phyloP scores from a whole-genome alignment of 2,797 vertebrate species.

The Schizopygopsis malacanthus region DNA sequence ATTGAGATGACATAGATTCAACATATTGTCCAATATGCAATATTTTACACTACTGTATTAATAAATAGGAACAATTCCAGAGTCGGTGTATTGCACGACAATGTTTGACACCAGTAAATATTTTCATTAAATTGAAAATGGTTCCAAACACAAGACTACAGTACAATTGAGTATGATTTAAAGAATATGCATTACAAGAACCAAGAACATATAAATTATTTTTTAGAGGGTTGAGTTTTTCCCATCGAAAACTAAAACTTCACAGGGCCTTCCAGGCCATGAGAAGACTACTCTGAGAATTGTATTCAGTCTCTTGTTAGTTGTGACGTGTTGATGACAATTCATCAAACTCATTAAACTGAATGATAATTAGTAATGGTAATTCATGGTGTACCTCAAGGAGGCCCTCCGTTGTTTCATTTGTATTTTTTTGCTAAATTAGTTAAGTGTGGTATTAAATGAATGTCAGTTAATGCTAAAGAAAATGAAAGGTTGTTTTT shows the following conservation, averaged over 20 bases:
- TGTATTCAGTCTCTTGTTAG: background rate
- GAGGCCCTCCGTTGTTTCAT: background rate
- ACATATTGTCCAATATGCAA: background rate
- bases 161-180: background rate
- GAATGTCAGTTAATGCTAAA: background rate
- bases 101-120: background rate
- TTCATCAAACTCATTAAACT: background rate
- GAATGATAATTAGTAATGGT: background rate
- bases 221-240: background rate
- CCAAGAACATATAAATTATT: background rate
- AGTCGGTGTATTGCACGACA: background rate
- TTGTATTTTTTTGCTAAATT: background rate
- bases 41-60: background rate
- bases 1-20: background rate
- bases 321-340: background rate
- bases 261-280: background rate
- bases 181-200: constrained; percentile 8
- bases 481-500: background rate
- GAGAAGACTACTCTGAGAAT: background rate
- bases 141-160: background rate
- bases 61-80: background rate
- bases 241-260: background rate
- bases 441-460: background rate
- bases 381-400: background rate
- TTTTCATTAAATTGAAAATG: constrained; percentile 6